Base-by-base conservation (phyloP, 2,797 vertebrate genomes). In the Neosilurus mollespiculum region DNA sequence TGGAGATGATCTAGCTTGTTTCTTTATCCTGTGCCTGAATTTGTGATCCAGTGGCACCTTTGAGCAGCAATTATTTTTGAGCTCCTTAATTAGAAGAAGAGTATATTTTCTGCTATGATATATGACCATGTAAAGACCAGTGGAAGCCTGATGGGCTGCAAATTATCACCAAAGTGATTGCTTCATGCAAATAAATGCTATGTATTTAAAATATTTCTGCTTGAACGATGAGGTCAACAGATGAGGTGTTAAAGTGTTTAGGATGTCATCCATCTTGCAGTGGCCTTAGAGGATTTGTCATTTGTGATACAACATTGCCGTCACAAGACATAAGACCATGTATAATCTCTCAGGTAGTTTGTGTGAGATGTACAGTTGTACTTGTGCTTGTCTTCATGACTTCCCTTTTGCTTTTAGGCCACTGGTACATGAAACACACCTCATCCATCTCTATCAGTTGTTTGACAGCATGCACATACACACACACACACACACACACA, bases 391-490 rank as follows among this genome's bases (percentile, higher is more conserved):
- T 61, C n/a, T 80, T 59, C 1, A 16, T 75, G 62, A 75, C 53
- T 20, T 30, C 20, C 26, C 14, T 59, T 71, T 66, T 34, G 69
- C 24, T 43, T 72, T 72, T 20, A 37, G n/a, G 51, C 4, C 70
- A 84, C 9, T 66, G 83, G 58, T 75, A 73, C 37, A 37, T n/a
- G 37, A 62, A 69, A 30, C 61, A 73, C 81, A 78, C 62, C 76
- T 84, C 87, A 81, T 89, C 78, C 80, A 86, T 86, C 81, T 69
- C 62, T 5, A 59, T 85, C 77, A 82, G 73, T 26, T 75, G 37
- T 75, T 49, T 70, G 76, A 80, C 73, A 58, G 9, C 49, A 54
- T 51, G 34, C 73, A n/a, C 73, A 56, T 59, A 64, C 69, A 62
- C 43, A 30, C 66, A 56, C n/a, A 37, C n/a, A 58, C 81, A 37